Base-by-base conservation (phyloP, 2,888 invertebrate species). In the Caenorhabditis sp. region DNA sequence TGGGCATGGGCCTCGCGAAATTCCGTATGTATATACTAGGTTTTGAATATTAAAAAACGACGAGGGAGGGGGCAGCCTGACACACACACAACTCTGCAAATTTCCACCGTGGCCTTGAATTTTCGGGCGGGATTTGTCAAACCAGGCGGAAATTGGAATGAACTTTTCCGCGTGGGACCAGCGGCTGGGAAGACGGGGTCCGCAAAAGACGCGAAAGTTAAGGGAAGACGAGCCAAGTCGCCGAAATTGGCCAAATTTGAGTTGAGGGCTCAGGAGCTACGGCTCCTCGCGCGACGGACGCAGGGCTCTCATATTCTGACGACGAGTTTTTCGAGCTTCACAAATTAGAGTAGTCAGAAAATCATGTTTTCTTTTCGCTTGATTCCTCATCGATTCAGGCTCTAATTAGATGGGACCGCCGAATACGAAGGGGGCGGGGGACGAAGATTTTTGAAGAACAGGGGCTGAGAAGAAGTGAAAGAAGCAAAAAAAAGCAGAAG, bases 171-270 rank as follows among this genome's bases (percentile, higher is more conserved):
- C 13, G 35, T 9, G 35, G 37, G 48, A 27, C 48, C 26, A 27
- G 50, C 50, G 30, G 41, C 20, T 52, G 39, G 41, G 50, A 17
- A 50, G 50, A 15, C 48, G 35, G 15, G n/a, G 37, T 20, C 17
- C 37, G 27, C 27, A 32, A 24, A n/a, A 35, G 39, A 8, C 24
- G 41, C 32, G 55, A 20, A 24, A 52, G 61, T 61, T 50, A 39
- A 50, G 24, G 24, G 27, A 30, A 61, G 39, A 41, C 26, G 27
- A n/a, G n/a, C n/a, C 30, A 50, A 46, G 55, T 20, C 26, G 43
- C 17, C n/a, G 20, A 65, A 66, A 68, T 68, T 68, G 66, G 58
- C 66, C 58, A 68, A 68, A 68, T 68, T 68, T 68, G 66, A 58
- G 50, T 37, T 11, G 24, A 53, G 26, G 35, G 35, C 35, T 48